These are phyloP conservation scores for Syrista parreyssii DNA, from an alignment of 2,888 invertebrate species.

Conservation along the genomic window DNA sequence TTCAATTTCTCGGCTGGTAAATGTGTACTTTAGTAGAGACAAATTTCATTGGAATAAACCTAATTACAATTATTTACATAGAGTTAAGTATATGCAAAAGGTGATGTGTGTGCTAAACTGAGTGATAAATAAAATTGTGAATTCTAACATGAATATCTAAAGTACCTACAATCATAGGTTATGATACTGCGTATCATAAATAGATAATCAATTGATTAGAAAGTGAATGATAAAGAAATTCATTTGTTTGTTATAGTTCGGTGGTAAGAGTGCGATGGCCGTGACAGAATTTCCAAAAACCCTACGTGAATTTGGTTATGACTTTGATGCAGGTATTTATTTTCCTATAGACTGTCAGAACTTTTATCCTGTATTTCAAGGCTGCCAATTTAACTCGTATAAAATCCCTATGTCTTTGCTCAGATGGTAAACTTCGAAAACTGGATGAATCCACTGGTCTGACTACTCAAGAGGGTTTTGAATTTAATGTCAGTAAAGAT, in stretches of 20 bases:
- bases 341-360: background rate
- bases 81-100: too few relatives aligned
- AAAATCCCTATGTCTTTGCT: conserved; percentile 8
- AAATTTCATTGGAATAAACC: too few relatives aligned
- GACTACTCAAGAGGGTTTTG: conserved; percentile 70
- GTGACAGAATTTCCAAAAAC: conserved; percentile 55
- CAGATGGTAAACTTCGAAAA: conserved; percentile 76
- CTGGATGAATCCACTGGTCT: conserved; percentile 68
- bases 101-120: too few relatives aligned
- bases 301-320: conserved; percentile 70
- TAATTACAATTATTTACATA: too few relatives aligned
- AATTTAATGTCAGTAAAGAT: conserved; percentile 74
- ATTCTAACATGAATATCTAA: too few relatives aligned
- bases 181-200: too few relatives aligned
- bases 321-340: conserved; percentile 69
- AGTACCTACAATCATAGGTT: too few relatives aligned
- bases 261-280: conserved; percentile 32
- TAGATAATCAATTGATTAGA: too few relatives aligned
- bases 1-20: too few relatives aligned
- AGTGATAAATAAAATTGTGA: too few relatives aligned
- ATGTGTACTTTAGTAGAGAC: too few relatives aligned
- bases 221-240: background rate
- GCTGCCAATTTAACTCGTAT: background rate
- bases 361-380: background rate
- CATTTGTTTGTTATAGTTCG: conserved; percentile 13